These are phyloP conservation scores for Eurystomus glaucurus DNA, from an alignment of 2,797 vertebrate species.

Conservation along the genomic window DNA sequence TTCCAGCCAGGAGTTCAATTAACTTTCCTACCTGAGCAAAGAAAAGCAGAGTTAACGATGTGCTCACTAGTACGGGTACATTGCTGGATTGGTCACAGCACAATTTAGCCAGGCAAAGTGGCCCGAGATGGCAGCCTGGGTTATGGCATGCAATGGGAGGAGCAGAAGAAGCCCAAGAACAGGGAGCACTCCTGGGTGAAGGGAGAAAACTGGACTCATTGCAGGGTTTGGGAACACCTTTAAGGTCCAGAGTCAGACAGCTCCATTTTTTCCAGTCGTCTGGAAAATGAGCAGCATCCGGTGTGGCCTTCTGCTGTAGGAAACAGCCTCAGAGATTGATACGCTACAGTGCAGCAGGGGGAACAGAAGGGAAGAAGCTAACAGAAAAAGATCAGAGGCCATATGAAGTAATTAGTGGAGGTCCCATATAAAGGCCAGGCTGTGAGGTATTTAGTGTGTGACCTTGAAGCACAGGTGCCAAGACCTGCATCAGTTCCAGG, in stretches of 20 bases:
- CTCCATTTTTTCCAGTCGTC: neutral
- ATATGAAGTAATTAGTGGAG: neutral
- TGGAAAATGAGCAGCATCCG: neutral
- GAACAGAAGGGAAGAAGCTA: neutral
- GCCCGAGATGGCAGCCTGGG: neutral
- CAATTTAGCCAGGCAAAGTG: neutral
- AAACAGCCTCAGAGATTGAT: neutral
- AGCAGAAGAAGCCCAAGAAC: neutral
- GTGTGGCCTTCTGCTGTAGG: neutral
- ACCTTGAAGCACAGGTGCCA: neutral
- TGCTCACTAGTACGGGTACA: neutral
- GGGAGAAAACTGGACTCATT: neutral
- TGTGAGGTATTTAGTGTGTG: neutral
- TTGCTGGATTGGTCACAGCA: fast-evolving
- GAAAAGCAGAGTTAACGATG: constrained; percentile 19
- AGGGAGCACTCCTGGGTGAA: neutral
- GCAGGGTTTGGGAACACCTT: neutral
- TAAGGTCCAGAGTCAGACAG: neutral
- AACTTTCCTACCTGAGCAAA: constrained; percentile 93
- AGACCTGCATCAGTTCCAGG: neutral
- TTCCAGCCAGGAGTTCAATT: constrained; percentile 96
- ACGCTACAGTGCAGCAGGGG: fast-evolving
- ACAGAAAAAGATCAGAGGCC: neutral
- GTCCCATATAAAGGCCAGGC: neutral
- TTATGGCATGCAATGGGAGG: neutral